Evolutionary conservation across 2,888 invertebrate genomes (phyloP), one percentile per base, ranked within the genome.

Genomic region (Strigamia transsilvanica): DNA sequence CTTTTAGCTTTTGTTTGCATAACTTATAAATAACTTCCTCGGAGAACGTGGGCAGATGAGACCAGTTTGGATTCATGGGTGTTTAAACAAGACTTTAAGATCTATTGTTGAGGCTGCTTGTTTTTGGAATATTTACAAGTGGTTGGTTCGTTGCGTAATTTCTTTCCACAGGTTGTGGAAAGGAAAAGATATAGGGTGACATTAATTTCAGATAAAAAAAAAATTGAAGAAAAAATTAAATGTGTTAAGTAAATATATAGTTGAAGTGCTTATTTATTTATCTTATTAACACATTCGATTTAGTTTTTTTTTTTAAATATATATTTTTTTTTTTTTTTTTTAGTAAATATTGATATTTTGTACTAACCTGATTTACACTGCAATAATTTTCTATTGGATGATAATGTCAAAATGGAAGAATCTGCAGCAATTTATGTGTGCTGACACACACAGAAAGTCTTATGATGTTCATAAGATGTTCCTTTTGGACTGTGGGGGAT

Each of bases 31-130:
- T 46, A 46, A 46, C 46, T 46, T 46, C 46, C 46, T 46, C 13
- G 42, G 15, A 5, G 46, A n/a, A 15, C 4, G n/a, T n/a, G 46
- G 46, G 46, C 46, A 46, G 46, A n/a, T 46, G n/a, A 46, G 13
- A 46, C 46, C 46, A 46, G 46, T 46, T 46, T 13, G 46, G 46
- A 46, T 46, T 46, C 46, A 46, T 46, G 46, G 46, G 15, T 46
- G 46, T 46, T 46, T 46, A 46, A 46, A 46, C 46, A 46, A 46
- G 15, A 46, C 15, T 46, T 46, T 46, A 46, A 46, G 46, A 46
- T 46, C 46, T 46, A 46, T 46, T 46, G 46, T 46, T 46, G 46
- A 46, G 38, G 46, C 46, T 46, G 46, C 46, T 46, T 46, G 46
- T n/a, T 46, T 46, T 15, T 46, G 46, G 15, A 46, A 46, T 46